Evolutionary conservation across 1,140 invertebrate genomes (phyloP).

Genomic region (Microplitis demolitor): DNA sequence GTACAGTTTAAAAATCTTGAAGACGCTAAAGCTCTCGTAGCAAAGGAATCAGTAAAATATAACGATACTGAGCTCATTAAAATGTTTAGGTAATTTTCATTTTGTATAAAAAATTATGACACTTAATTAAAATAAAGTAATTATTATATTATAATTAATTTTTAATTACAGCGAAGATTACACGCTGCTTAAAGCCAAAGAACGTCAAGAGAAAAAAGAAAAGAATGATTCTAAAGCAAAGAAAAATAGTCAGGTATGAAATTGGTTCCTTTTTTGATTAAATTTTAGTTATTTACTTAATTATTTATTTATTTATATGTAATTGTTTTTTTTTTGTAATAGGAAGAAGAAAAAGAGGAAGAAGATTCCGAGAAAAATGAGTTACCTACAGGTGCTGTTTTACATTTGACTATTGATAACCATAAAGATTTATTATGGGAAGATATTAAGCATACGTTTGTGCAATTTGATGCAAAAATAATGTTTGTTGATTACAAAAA

Average conservation of each 20-base stretch:
- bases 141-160: not conserved
- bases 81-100: conserved; percentile 70
- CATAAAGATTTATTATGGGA: conserved; percentile 70
- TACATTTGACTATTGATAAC: conserved; percentile 68
- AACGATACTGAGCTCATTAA: conserved; percentile 72
- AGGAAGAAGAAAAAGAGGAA: conserved; percentile 39
- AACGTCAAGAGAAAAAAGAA: conserved; percentile 66
- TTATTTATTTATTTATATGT: conserved; percentile 17
- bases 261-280: conserved; percentile 30
- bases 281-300: not conserved
- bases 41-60: conserved; percentile 71
- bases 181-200: conserved; percentile 72
- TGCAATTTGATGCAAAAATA: conserved; percentile 67
- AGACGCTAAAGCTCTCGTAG: conserved; percentile 71
- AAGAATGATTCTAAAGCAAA: conserved; percentile 62
- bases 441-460: conserved; percentile 72
- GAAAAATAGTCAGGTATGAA: conserved; percentile 48
- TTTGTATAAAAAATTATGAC: conserved; percentile 24
- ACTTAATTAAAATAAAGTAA: not conserved
- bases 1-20: conserved; percentile 80
- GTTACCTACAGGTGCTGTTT: conserved; percentile 72
- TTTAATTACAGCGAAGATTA: conserved; percentile 64
- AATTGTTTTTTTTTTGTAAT: conserved; percentile 31
- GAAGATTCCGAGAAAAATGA: conserved; percentile 50
- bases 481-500: conserved; percentile 77